Base-by-base conservation (phyloP, 2,888 invertebrate genomes). In the Drosophila meridiana region DNA sequence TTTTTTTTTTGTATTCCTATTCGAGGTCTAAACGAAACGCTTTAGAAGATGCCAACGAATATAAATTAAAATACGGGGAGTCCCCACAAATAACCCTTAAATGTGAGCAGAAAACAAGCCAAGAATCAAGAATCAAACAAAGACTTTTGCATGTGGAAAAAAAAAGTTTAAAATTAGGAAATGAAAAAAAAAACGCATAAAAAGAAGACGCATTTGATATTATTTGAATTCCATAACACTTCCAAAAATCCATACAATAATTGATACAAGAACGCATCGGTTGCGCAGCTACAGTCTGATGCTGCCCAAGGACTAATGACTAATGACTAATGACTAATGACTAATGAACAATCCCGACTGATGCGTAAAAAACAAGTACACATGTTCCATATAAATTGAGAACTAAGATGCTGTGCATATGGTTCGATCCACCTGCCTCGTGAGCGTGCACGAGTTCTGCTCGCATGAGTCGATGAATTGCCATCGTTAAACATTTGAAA, bases 161-260 rank as follows among this genome's bases (percentile, higher is more conserved):
- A 26, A 38, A 53, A 36, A 53, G 2, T 6, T 14, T 5, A 14
- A 38, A 38, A 28, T 5, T 2, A n/a, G n/a, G 20, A 34, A 42
- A 20, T 11, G 3, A 9, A 34, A 43, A 14, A 13, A 7, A 26
- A 14, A 40, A 4, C 3, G 6, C 14, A 4, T 1, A 11, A 36
- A 20, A 13, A 20, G 3, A n/a, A 59, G 2, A 48, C 0, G 11
- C 4, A 13, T 26, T 7, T 42, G 13, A 43, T 26, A 13, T 13
- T 45, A 58, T 58, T 45, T 58, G 58, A 45, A 45, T 58, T 58
- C 58, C 58, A 58, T 26, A 11, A 58, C 56, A 30, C 14, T 57
- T 14, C 13, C 13, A 32, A 20, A 14, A 9, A 32, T 28, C 26
- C 26, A 36, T 20, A 32, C 4, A 2, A 8, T 36, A 36, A 53